Evolutionary conservation across 2,113 vertebrate genomes (phyloP).

Genomic region (Tyrannus savana): DNA sequence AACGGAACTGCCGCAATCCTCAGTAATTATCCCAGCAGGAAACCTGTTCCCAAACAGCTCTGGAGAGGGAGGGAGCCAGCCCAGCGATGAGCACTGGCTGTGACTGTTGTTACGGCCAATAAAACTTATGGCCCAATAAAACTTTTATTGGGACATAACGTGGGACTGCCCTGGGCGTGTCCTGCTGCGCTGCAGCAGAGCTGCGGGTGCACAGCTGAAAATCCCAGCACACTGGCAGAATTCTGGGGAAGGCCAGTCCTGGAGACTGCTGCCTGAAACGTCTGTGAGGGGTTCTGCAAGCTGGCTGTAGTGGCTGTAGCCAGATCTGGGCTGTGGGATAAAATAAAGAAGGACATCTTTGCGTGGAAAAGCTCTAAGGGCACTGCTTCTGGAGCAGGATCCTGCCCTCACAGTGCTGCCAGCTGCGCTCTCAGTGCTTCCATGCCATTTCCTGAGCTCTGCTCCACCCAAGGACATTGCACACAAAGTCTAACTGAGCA

Average conservation of each 20-base stretch:
- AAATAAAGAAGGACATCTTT: rapidly evolving
- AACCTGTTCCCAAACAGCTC: background rate
- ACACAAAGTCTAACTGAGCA: background rate
- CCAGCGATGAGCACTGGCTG: rapidly evolving
- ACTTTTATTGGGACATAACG: background rate
- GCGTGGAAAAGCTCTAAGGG: background rate
- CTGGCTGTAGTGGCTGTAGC: rapidly evolving
- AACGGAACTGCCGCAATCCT: background rate
- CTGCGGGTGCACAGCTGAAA: rapidly evolving
- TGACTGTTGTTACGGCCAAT: too few species aligned
- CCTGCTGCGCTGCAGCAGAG: background rate
- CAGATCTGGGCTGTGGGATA: too few species aligned
- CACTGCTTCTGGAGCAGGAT: background rate
- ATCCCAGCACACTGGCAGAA: rapidly evolving
- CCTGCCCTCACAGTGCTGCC: background rate
- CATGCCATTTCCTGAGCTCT: background rate
- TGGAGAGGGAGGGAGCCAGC: background rate
- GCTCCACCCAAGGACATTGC: background rate
- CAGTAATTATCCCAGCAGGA: background rate
- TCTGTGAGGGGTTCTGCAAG: background rate
- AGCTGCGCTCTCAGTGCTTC: background rate
- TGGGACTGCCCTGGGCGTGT: rapidly evolving
- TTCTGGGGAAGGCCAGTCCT: rapidly evolving
- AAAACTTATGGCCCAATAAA: background rate
- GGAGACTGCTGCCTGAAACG: rapidly evolving